These are phyloP conservation scores for Agapornis canus DNA, from an alignment of 2,797 vertebrate species.

Conservation along the genomic window DNA sequence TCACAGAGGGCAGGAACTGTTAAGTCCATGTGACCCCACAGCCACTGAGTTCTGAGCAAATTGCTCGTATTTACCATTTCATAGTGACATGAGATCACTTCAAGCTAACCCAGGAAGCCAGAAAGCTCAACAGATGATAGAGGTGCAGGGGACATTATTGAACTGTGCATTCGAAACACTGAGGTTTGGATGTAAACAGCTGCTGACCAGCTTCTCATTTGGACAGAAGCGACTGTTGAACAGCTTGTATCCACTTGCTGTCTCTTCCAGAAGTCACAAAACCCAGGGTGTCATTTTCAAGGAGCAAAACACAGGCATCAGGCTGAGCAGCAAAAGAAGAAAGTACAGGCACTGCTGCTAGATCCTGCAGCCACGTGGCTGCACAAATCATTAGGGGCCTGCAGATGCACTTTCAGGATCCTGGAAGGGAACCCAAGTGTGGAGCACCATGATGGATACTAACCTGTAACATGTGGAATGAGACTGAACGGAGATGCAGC, in stretches of 20 bases:
- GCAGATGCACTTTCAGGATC: no score
- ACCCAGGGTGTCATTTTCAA: background rate
- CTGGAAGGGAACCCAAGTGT: rapidly evolving
- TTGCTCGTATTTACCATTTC: no score
- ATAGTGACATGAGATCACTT: rapidly evolving
- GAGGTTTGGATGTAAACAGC: rapidly evolving
- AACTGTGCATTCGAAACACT: background rate
- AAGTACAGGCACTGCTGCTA: background rate
- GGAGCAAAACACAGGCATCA: background rate
- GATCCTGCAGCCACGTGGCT: background rate
- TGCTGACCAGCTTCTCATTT: rapidly evolving
- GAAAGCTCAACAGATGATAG: rapidly evolving
- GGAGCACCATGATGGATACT: rapidly evolving
- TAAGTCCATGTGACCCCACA: background rate
- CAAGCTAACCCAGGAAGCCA: background rate
- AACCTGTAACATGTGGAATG: rapidly evolving
- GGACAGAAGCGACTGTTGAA: rapidly evolving
- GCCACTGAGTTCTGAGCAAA: background rate
- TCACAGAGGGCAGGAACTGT: rapidly evolving
- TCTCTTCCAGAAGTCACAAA: background rate
- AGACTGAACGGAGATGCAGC: background rate
- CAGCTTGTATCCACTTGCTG: background rate
- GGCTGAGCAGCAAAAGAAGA: background rate
- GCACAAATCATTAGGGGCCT: rapidly evolving
- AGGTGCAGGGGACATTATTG: rapidly evolving